These are phyloP conservation scores for Uromys caudimaculatus DNA, from an alignment of 2,797 vertebrate genomes.

Conservation along the genomic window DNA sequence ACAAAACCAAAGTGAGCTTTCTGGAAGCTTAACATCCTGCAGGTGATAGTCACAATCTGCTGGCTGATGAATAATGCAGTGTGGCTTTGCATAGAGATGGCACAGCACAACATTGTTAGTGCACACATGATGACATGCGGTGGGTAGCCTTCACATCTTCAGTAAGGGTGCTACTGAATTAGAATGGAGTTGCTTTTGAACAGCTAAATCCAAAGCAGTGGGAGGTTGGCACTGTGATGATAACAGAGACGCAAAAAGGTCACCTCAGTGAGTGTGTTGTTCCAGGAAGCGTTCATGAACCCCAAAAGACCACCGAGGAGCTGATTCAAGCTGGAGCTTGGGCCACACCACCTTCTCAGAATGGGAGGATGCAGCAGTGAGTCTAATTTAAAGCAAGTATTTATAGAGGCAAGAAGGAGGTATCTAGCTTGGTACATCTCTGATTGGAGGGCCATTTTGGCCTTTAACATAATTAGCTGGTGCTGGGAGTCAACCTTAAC, in stretches of 20 bases:
- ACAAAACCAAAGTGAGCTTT: not conserved
- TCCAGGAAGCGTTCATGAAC: not conserved
- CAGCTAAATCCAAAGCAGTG: not conserved
- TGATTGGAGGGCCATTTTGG: not conserved
- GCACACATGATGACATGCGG: not conserved
- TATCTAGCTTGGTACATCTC: not conserved
- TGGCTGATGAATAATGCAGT: conserved; percentile 10
- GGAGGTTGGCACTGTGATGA: no score
- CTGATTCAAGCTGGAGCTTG: not conserved
- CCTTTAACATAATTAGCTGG: not conserved
- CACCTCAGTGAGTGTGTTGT: not conserved
- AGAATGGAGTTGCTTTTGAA: not conserved
- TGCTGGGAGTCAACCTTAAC: not conserved
- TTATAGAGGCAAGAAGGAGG: not conserved
- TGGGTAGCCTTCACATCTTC: not conserved
- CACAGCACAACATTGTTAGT: not conserved
- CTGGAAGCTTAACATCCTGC: not conserved
- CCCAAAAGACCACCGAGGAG: not conserved
- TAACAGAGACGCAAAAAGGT: not conserved
- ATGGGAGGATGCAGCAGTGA: not conserved
- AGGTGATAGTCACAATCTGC: not conserved
- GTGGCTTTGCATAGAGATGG: not conserved
- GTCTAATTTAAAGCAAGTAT: not conserved
- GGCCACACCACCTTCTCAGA: not conserved
- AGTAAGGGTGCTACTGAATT: not conserved